Base-by-base conservation (phyloP, 2,888 invertebrate species). In the Drosophila borborema region DNA sequence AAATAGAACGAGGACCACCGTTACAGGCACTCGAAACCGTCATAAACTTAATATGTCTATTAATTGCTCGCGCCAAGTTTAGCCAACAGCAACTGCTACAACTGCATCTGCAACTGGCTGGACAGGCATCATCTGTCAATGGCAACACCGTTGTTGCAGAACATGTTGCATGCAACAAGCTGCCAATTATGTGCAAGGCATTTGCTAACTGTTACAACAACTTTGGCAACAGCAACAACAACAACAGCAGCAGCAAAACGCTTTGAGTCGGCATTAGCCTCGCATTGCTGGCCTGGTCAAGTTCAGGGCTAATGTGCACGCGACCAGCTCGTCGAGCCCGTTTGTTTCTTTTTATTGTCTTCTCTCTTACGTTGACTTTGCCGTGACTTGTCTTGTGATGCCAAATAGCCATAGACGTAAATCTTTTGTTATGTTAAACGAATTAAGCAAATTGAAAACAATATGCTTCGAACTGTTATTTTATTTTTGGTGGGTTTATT, bases 151-250 rank as follows among this genome's bases (percentile, higher is more conserved):
- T 64, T 71, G 72, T 64, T 69, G 69, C 63, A 48, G 40, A 65
- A 66, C 75, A 70, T 49, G 84, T 71, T 69, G 75, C 70, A 67
- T 46, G 58, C 63, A 68, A 83, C 87, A 83, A 87, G 74, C 78
- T 83, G 83, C 88, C 89, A 87, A 87, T 83, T 87, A 89, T 86
- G 89, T 76, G 64, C 78, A 77, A 82, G 69, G 74, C 74, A 79
- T 87, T 86, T 83, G 86, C 73, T 88, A 87, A 87, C 86, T 87
- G 90, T 87, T 87, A 90, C 86, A 90, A 58, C 86, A 74, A 88
- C 82, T 82, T 55, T 61, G 48, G 68, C 40, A 55, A 58, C 34
- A 45, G 16, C 59, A 54, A 23, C 28, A 54, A 16, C 49, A 53
- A 31, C 43, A 40, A 12, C 46, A n/a, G 6, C 6, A 28, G 68